A percentile compares a stretch with the other conserved stretches of the same genome.
phyloP scores from a whole-genome alignment of 1,140 invertebrate genomes.

The Triops cancriformis region DNA sequence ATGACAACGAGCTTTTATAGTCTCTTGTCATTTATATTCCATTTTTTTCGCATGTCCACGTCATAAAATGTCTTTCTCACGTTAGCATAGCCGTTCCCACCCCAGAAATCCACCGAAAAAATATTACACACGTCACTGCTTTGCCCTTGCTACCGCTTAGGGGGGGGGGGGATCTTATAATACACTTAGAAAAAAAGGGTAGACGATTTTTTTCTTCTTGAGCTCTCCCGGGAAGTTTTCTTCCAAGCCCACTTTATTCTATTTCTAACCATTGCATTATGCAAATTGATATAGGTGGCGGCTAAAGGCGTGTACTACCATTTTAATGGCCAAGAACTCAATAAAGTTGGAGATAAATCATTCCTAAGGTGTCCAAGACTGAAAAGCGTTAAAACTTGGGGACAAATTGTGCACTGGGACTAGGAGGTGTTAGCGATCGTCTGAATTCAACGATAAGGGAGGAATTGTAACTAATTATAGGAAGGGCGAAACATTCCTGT shows the following conservation, averaged over 20 bases:
- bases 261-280: neutral
- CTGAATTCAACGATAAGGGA: neutral
- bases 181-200: too few species aligned
- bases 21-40: neutral
- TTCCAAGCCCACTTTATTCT: too few species aligned
- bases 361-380: too few species aligned
- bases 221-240: too few species aligned
- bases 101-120: neutral
- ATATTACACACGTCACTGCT: neutral
- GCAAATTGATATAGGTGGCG: neutral
- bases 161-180: too few species aligned
- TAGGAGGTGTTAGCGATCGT: neutral
- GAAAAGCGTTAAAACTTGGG: too few species aligned
- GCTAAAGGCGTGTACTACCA: neutral
- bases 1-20: neutral
- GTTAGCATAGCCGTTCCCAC: neutral
- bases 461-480: neutral
- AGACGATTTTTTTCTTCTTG: too few species aligned
- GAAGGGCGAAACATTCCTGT: neutral
- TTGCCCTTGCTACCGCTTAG: too few species aligned
- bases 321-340: neutral
- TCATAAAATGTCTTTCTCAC: neutral
- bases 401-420: too few species aligned
- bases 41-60: neutral
- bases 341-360: neutral